These are phyloP conservation scores for Boulengeromyrus knoepffleri DNA, from an alignment of 2,113 vertebrate species.

Conservation along the genomic window DNA sequence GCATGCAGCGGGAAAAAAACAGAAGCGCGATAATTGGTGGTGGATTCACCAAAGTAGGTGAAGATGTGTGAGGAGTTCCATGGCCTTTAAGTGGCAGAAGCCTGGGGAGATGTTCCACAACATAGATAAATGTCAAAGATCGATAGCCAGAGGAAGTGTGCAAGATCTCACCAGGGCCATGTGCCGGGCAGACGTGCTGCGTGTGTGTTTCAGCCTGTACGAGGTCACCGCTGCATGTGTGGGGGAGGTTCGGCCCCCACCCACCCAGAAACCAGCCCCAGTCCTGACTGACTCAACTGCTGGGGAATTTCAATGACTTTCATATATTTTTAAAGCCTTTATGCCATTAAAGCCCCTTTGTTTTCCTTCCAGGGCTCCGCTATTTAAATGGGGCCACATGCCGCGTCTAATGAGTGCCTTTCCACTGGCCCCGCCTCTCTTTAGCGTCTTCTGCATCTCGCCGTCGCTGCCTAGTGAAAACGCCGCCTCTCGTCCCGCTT, in stretches of 20 bases:
- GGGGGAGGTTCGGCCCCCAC: neutral
- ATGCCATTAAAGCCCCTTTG: constrained; percentile 16
- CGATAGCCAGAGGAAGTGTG: neutral
- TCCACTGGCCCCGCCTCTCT: neutral
- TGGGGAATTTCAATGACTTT: constrained; percentile 22
- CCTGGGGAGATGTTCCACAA: neutral
- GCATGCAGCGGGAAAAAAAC: neutral
- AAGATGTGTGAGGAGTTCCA: neutral
- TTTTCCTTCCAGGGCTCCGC: neutral
- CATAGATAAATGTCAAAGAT: neutral
- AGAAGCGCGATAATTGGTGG: neutral
- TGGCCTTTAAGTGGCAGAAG: neutral
- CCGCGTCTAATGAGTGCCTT: neutral
- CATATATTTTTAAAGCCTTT: constrained; percentile 12
- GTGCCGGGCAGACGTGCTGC: too few species aligned
- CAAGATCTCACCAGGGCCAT: neutral
- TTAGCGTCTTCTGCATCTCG: neutral
- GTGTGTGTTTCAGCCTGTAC: neutral
- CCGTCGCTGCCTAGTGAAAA: neutral
- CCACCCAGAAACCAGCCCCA: constrained; percentile 11
- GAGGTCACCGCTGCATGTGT: neutral
- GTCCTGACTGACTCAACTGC: constrained; percentile 18
- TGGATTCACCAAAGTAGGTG: neutral
- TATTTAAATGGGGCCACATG: neutral
- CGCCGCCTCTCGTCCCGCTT: neutral